Evolutionary conservation across 1,140 invertebrate species (phyloP).

Genomic region (Nephila pilipes): DNA sequence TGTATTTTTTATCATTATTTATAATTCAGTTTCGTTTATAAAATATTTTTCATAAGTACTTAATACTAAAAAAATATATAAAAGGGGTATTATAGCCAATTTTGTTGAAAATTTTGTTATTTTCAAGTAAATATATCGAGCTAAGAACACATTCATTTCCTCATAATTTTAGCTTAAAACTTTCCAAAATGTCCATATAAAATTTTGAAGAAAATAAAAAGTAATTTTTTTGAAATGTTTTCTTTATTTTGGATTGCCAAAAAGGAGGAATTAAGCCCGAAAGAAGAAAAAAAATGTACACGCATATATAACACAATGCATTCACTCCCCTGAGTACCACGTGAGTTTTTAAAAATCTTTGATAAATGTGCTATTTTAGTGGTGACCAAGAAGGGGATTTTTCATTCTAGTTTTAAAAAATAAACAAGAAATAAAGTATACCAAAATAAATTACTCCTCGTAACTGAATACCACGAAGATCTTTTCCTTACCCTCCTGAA

Average conservation of each 20-base stretch:
- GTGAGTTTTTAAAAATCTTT: not conserved
- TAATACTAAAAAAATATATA: too few relatives aligned
- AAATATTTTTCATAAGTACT: too few relatives aligned
- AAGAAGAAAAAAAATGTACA: not conserved
- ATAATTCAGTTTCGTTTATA: too few relatives aligned
- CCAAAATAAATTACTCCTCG: not conserved
- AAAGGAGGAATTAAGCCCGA: not conserved
- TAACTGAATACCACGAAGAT: not conserved
- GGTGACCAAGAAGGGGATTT: not conserved
- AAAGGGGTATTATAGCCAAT: too few relatives aligned
- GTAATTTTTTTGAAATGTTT: too few relatives aligned
- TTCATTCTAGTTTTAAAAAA: conserved; percentile 9
- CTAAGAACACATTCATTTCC: too few relatives aligned
- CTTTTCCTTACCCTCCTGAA: not conserved
- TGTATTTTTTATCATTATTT: too few relatives aligned
- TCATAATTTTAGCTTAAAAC: too few relatives aligned
- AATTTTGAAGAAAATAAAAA: too few relatives aligned
- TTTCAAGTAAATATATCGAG: too few relatives aligned
- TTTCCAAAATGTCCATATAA: too few relatives aligned
- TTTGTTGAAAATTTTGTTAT: too few relatives aligned
- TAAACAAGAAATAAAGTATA: not conserved
- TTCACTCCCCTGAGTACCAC: not conserved
- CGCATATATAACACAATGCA: not conserved
- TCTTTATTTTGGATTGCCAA: not conserved
- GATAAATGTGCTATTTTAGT: not conserved